Evolutionary conservation across 2,113 vertebrate species (phyloP), one percentile per base, ranked within the genome.

Genomic region (Drymodes brunneopygia): DNA sequence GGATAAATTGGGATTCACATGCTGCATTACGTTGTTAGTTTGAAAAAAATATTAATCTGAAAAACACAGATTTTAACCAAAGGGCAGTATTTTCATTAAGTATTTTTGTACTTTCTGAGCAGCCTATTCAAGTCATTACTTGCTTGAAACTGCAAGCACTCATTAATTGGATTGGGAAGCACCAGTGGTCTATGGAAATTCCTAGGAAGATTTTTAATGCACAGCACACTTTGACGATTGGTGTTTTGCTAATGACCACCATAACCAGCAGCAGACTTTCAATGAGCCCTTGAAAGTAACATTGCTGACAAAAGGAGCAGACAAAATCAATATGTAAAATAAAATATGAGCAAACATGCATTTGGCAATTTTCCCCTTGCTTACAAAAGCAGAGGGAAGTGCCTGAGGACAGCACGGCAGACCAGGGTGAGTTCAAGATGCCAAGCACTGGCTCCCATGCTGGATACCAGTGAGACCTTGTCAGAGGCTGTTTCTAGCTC

Each of bases 391-490:
- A 16, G n/a, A 57, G 42, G 36, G 66, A 75, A 45, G 56, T 1
- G 20, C 25, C 23, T 0, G 8, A 53, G 45, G 87, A 53, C 64
- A 60, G 19, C 73, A 36, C 1, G 0, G 38, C 38, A 70, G 81
- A 75, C 8, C 71, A 56, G 50, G 38, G 36, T 0, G 0, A 85
- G 70, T 31, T 53, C 9, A 3, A 9, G 67, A 38, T 25, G 64
- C 61, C 0, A 0, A 66, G 56, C 48, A 20, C 1, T 0, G 15
- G 25, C 21, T 77, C 51, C 73, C 9, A 2, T 7, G 35, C 17
- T 5, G 40, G 78, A 23, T 10, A 5, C 42, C 87, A 57, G 65
- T 14, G 4, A 45, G 45, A 88, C 48, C 22, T 19, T 19, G 86
- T 12, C 8, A 12, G 40, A 66, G 66, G 28, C 2, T 38, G 60